Base-by-base conservation (phyloP, 2,888 invertebrate genomes). In the Lasioglossum zephyrum region DNA sequence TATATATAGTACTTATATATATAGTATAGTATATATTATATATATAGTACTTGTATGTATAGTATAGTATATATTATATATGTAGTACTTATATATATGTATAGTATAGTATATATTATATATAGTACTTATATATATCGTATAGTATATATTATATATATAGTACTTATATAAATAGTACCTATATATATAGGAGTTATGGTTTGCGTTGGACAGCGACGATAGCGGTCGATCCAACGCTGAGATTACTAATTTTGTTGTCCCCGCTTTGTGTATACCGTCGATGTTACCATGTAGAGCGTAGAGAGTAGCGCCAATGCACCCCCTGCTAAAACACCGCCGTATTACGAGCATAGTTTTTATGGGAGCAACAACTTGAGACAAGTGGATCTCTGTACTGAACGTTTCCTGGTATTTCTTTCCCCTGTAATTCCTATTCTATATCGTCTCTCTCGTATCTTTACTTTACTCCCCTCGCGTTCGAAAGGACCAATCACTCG, bases 331-430 rank as follows among this genome's bases (percentile, higher is more conserved):
- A 22, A 69, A 89, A 92, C 82, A 88, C 90, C 91, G 91, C 92
- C 91, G 87, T 91, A 88, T 78, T 87, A 86, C 89, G 87, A 89
- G 66, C 81, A 84, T 93, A 92, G 92, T 92, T 92, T 69, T 92
- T 92, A 95, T 96, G 96, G 96, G 96, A 96, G 96, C 96, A 96
- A 96, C 96, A 96, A 96, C 96, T 92, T 88, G 83, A 85, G 70
- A 85, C 81, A 79, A 82, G 81, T 75, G 70, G 26, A 49, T 85
- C 70, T 74, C 72, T 60, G 53, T 82, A 74, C 31, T n/a, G 72
- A 82, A 77, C 84, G 73, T 83, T 70, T 57, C 76, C n/a, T 57
- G 57, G 57, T 57, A 8, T 77, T n/a, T 41, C n/a, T n/a, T 70
- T 4, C 76, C 73, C 78, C 73, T 18, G 22, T 69, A 69, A 69